Evolutionary conservation across 2,113 vertebrate species (phyloP).

Genomic region (Antigone vipio): DNA sequence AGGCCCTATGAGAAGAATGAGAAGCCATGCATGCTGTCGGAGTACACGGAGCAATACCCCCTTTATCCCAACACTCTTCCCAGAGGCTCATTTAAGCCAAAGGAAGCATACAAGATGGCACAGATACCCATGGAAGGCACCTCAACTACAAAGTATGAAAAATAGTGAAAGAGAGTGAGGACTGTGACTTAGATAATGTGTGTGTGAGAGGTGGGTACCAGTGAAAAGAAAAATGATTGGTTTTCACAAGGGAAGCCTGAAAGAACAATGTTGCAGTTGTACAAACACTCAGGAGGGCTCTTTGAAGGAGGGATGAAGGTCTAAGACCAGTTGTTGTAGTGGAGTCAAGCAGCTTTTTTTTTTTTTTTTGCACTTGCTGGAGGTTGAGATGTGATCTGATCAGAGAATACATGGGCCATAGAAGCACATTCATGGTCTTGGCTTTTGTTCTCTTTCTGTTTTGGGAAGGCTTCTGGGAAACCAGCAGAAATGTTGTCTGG

Average conservation of each 20-base stretch:
- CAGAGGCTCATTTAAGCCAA: constrained; percentile 63
- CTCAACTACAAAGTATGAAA: constrained; percentile 63
- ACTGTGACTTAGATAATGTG: background rate
- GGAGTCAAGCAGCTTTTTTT: background rate
- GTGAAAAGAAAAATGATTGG: background rate
- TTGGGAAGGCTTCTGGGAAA: background rate
- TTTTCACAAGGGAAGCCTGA: background rate
- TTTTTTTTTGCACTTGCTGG: background rate
- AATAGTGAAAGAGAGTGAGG: background rate
- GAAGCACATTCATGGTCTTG: background rate
- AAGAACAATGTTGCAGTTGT: rapidly evolving
- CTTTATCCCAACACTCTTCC: constrained; percentile 18
- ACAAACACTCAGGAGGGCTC: background rate
- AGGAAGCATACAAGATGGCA: background rate
- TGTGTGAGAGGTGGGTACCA: background rate
- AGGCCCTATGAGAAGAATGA: constrained; percentile 51
- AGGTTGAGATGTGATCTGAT: background rate
- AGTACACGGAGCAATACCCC: constrained; percentile 66
- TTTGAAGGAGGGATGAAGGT: background rate
- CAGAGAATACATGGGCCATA: background rate
- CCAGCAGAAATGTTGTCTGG: background rate
- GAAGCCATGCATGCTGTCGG: constrained; percentile 58
- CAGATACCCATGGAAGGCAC: constrained; percentile 55
- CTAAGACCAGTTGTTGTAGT: background rate
- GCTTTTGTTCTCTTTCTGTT: background rate